These are phyloP conservation scores for Cremastinae sp. DNA, from an alignment of 2,888 invertebrate genomes.

Conservation along the genomic window DNA sequence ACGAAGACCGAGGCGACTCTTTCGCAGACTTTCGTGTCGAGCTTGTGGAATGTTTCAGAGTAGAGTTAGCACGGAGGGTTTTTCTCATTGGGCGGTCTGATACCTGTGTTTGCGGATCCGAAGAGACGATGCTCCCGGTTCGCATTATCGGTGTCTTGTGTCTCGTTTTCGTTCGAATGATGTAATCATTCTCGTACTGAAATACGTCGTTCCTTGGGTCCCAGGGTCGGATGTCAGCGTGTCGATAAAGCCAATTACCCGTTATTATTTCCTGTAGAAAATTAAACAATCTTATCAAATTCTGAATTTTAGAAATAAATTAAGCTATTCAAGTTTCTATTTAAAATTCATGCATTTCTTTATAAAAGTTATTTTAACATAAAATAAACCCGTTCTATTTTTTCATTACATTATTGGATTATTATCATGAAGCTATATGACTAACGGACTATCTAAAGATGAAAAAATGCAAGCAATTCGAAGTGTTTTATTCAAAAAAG, in stretches of 20 bases:
- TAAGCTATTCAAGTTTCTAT: too few species aligned
- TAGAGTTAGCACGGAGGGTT: conserved; percentile 43
- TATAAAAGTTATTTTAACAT: too few species aligned
- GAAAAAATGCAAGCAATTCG: too few species aligned
- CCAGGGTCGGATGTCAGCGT: conserved; percentile 93
- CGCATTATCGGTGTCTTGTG: conserved; percentile 89
- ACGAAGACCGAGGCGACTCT: neutral
- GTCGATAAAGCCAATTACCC: conserved; percentile 87
- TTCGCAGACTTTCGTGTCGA: conserved; percentile 49
- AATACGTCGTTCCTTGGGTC: conserved; percentile 91
- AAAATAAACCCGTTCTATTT: too few species aligned
- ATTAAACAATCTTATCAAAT: too few species aligned
- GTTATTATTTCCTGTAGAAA: conserved; percentile 80
- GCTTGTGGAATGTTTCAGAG: conserved; percentile 47
- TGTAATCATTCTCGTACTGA: conserved; percentile 92
- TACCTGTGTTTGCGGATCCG: conserved; percentile 82
- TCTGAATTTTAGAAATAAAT: too few species aligned
- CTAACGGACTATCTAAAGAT: too few species aligned
- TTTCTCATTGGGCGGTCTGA: conserved; percentile 45
- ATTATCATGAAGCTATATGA: too few species aligned
- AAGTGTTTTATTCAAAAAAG: neutral
- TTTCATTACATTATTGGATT: too few species aligned
- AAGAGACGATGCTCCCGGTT: conserved; percentile 86
- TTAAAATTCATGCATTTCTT: too few species aligned
- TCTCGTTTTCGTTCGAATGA: conserved; percentile 88